phyloP scores from a whole-genome alignment of 2,797 vertebrate species.

The Tolypeutes matacus region DNA sequence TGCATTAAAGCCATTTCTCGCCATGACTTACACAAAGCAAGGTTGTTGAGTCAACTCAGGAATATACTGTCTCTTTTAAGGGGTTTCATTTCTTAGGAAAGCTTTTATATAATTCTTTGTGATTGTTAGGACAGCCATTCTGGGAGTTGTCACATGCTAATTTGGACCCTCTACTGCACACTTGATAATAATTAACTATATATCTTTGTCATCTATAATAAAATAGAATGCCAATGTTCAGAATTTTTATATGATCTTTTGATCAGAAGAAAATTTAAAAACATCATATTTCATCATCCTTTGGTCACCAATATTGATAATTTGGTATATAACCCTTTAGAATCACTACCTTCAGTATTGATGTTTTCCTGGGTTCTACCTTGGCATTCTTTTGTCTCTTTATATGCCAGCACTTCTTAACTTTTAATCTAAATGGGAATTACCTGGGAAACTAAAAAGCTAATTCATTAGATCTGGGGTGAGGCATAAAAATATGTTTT shows the following conservation, averaged over 20 bases:
- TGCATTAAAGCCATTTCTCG: conserved; percentile 44
- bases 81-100: neutral
- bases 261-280: conserved; percentile 52
- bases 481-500: neutral
- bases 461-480: neutral
- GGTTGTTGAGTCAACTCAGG: neutral
- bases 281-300: neutral
- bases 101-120: neutral
- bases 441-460: neutral
- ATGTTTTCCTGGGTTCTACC: neutral
- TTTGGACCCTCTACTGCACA: neutral
- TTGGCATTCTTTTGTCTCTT: neutral
- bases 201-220: conserved; percentile 11
- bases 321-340: conserved; percentile 19
- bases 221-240: conserved; percentile 32
- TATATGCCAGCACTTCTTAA: conserved; percentile 14
- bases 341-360: neutral
- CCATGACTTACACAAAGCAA: neutral
- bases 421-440: conserved; percentile 26
- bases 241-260: conserved; percentile 39
- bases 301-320: conserved; percentile 21
- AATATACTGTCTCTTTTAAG: conserved; percentile 17
- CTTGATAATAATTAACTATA: conserved; percentile 34
- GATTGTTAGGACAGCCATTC: conserved; percentile 5
- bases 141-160: neutral